phyloP scores from a whole-genome alignment of 1,140 invertebrate genomes.

The Zaprionus nigranus region DNA sequence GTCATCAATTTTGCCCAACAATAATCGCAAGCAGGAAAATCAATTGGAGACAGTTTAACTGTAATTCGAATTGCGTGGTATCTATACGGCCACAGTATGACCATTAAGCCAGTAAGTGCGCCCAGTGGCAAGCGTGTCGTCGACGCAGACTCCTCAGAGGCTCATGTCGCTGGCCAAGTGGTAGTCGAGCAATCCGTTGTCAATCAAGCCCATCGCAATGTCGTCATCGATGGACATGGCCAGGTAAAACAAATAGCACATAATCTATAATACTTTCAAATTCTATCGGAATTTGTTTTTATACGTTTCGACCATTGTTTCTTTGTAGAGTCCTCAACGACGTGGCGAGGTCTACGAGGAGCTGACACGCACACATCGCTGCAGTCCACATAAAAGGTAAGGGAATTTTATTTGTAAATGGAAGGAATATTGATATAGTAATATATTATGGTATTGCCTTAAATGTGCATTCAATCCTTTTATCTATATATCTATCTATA shows the following conservation, averaged over 20 bases:
- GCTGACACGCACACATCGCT: slow-evolving; percentile 73
- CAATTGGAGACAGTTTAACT: slow-evolving; percentile 10
- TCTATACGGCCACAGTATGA: slow-evolving; percentile 50
- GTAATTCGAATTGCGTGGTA: slow-evolving; percentile 23
- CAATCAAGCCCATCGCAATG: slow-evolving; percentile 68
- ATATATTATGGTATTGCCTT: background rate
- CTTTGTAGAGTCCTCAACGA: slow-evolving; percentile 78
- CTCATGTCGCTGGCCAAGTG: slow-evolving; percentile 63
- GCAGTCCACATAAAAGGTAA: slow-evolving; percentile 81
- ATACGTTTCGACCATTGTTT: background rate
- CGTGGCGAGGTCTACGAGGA: slow-evolving; percentile 80
- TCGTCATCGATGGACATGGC: slow-evolving; percentile 67
- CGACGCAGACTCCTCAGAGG: slow-evolving; percentile 64
- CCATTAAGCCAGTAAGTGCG: slow-evolving; percentile 78
- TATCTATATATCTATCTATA: too few relatives aligned
- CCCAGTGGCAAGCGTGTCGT: slow-evolving; percentile 69
- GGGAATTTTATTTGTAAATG: background rate
- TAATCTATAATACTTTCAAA: too few relatives aligned
- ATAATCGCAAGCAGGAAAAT: background rate
- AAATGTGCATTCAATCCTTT: background rate
- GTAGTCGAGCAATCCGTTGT: slow-evolving; percentile 72
- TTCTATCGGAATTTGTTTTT: too few relatives aligned
- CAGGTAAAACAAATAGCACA: slow-evolving; percentile 46
- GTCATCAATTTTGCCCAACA: slow-evolving; percentile 24
- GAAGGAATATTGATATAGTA: background rate